Evolutionary conservation across 2,797 vertebrate genomes (phyloP).

Genomic region (Austrolebias charrua): DNA sequence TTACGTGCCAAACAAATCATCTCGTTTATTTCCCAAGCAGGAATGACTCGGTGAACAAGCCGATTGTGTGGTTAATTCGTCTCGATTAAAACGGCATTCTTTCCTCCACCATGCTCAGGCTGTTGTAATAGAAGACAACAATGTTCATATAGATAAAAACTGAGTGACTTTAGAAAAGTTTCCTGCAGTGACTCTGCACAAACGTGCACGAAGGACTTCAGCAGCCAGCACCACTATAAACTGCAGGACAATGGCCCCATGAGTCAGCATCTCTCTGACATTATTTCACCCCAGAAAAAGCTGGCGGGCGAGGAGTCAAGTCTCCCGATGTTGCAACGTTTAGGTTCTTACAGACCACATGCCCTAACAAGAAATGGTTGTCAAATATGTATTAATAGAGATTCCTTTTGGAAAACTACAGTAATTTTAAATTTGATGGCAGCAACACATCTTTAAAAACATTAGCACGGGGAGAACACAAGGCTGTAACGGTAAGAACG

Average conservation of each 20-base stretch:
- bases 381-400: too few species aligned
- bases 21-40: conserved; percentile 33
- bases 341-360: conserved; percentile 18
- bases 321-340: conserved; percentile 51
- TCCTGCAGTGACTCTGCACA: conserved; percentile 5
- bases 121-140: neutral
- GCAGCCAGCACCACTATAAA: conserved; percentile 7
- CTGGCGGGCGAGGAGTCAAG: conserved; percentile 10
- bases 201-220: neutral
- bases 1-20: conserved; percentile 42
- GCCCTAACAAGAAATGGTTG: neutral
- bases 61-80: conserved; percentile 41
- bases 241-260: conserved; percentile 25
- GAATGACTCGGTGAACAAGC: conserved; percentile 28
- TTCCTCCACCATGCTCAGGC: conserved; percentile 1
- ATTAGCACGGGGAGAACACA: too few species aligned
- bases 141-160: neutral
- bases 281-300: conserved; percentile 35
- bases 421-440: too few species aligned
- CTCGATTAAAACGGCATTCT: conserved; percentile 52
- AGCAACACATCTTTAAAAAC: too few species aligned
- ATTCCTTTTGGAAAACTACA: too few species aligned
- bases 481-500: too few species aligned
- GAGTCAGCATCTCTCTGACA: conserved; percentile 41
- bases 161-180: neutral